Conservation (phyloP, 2,113 vertebrate species). For the Morphnarchus princeps region DNA sequence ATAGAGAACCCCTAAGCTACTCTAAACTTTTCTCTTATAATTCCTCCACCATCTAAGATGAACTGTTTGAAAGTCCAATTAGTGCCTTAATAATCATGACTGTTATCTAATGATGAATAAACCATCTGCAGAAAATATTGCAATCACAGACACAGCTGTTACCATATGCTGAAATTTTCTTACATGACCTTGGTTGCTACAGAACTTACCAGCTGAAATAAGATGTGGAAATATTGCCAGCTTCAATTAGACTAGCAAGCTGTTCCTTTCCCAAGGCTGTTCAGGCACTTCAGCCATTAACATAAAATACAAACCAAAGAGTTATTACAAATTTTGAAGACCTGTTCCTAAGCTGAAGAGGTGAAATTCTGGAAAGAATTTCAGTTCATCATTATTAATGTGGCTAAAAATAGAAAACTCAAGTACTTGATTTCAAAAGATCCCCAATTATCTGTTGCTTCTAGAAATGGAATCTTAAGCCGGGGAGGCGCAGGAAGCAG, state of each 20-base stretch:
- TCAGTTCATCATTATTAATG: conserved; percentile 56
- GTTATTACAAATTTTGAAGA: conserved; percentile 67
- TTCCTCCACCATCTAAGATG: neutral
- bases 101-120: conserved; percentile 55
- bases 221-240: conserved; percentile 65
- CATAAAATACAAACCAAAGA: conserved; percentile 60
- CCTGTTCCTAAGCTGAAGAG: conserved; percentile 66
- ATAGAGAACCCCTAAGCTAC: neutral
- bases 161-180: conserved; percentile 57
- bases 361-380: conserved; percentile 72
- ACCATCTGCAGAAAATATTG: conserved; percentile 53
- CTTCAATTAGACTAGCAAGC: conserved; percentile 71
- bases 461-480: conserved; percentile 68
- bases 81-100: conserved; percentile 48
- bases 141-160: neutral
- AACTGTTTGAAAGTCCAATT: conserved; percentile 28
- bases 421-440: conserved; percentile 59
- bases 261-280: conserved; percentile 69
- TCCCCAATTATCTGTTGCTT: conserved; percentile 69
- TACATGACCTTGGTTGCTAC: conserved; percentile 70
- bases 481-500: conserved; percentile 1
- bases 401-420: conserved; percentile 62
- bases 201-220: conserved; percentile 65
- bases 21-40: neutral
- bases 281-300: conserved; percentile 62